Evolutionary conservation across 2,797 vertebrate genomes (phyloP).

Genomic region (Chloroceryle inda): DNA sequence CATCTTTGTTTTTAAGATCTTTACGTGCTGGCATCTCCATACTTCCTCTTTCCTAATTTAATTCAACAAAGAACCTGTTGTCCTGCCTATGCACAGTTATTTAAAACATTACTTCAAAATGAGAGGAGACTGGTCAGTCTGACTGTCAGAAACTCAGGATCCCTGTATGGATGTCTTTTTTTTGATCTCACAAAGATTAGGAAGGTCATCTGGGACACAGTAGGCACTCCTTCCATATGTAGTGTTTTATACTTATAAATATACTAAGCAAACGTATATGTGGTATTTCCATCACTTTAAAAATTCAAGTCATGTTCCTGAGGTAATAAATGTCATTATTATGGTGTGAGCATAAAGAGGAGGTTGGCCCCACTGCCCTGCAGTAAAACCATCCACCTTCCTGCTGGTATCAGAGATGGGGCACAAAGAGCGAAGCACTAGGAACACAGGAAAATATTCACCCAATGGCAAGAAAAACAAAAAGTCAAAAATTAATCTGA

Average conservation of each 20-base stretch:
- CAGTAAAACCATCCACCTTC: neutral
- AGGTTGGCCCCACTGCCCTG: neutral
- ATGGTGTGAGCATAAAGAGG: neutral
- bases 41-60: neutral
- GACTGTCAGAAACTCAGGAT: constrained; percentile 9
- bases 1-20: neutral
- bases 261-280: neutral
- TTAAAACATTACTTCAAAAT: constrained; percentile 28
- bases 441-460: neutral
- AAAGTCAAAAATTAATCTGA: neutral
- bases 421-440: neutral
- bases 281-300: neutral
- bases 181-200: constrained; percentile 12
- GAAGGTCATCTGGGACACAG: constrained; percentile 18
- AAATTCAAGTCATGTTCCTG: neutral
- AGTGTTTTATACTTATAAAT: neutral
- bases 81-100: neutral
- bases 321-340: neutral
- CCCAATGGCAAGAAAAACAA: neutral
- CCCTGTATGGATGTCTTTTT: neutral
- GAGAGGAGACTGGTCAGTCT: neutral
- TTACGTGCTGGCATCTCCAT: neutral
- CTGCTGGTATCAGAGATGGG: neutral
- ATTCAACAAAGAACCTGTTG: neutral
- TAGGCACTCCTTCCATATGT: neutral